These are phyloP conservation scores for Barnardius zonarius DNA, from an alignment of 2,113 vertebrate species.

Conservation along the genomic window DNA sequence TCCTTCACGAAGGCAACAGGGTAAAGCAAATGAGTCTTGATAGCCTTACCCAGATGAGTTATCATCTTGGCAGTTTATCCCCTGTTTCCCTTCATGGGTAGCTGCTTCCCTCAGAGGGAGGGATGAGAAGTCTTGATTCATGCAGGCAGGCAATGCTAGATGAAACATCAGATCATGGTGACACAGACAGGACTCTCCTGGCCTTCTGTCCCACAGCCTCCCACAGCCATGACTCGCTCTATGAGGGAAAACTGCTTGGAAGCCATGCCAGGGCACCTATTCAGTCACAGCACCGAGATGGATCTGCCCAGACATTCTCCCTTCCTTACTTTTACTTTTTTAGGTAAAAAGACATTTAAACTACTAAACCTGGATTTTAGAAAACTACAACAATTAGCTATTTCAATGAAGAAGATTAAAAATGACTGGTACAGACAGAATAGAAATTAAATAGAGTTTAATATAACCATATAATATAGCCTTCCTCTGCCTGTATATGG, in stretches of 20 bases:
- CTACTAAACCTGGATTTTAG: background rate
- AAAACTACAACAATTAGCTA: background rate
- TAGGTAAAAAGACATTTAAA: background rate
- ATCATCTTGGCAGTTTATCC: background rate
- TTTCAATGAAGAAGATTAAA: background rate
- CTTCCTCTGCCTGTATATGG: background rate
- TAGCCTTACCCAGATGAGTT: background rate
- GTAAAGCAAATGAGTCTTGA: constrained; percentile 24
- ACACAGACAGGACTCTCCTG: background rate
- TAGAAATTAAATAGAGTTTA: background rate
- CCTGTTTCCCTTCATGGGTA: background rate
- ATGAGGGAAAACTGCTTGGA: background rate
- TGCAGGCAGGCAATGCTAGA: background rate
- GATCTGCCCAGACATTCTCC: background rate
- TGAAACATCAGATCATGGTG: background rate
- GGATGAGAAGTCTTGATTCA: background rate
- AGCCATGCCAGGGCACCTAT: background rate
- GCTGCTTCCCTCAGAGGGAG: background rate
- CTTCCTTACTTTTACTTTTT: background rate
- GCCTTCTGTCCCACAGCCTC: background rate
- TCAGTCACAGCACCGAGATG: background rate
- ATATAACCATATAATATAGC: background rate
- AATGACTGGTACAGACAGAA: background rate
- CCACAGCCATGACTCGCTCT: background rate
- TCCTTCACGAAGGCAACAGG: background rate